Conservation (phyloP, 2,797 vertebrate species). For the Hoplostethus atlanticus region DNA sequence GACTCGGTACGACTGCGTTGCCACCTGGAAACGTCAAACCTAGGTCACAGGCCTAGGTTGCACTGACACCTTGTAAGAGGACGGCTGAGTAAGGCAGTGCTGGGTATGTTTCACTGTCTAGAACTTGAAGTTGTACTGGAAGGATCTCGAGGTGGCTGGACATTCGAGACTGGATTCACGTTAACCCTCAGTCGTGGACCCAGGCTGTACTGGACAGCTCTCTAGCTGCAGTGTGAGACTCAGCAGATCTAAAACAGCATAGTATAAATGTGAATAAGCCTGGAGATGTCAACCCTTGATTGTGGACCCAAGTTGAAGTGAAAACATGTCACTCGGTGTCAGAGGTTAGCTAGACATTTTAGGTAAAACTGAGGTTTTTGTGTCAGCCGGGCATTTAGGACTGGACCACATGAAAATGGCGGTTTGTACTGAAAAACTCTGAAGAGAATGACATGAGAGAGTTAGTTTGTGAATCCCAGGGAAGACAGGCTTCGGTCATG, state of each 20-base stretch:
- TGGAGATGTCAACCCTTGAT: slow-evolving; percentile 17
- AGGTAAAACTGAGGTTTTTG: slow-evolving; percentile 39
- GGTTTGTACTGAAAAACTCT: slow-evolving; percentile 14
- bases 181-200: neutral
- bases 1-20: neutral
- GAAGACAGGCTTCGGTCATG: neutral
- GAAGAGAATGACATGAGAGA: neutral
- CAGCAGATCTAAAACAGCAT: too few relatives aligned
- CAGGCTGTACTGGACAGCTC: neutral
- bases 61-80: neutral
- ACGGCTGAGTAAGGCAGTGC: neutral
- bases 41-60: neutral
- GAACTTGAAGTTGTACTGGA: neutral
- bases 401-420: slow-evolving; percentile 35
- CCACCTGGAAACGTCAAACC: too few relatives aligned
- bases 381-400: slow-evolving; percentile 30
- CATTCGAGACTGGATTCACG: neutral
- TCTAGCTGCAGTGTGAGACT: neutral
- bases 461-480: neutral
- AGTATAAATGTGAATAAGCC: neutral
- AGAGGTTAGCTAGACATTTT: slow-evolving; percentile 12
- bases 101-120: neutral
- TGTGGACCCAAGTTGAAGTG: slow-evolving; percentile 1
- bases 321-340: slow-evolving; percentile 59
- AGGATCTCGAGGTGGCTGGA: neutral